phyloP scores from a whole-genome alignment of 1,140 invertebrate genomes.

The Euschistus heros region DNA sequence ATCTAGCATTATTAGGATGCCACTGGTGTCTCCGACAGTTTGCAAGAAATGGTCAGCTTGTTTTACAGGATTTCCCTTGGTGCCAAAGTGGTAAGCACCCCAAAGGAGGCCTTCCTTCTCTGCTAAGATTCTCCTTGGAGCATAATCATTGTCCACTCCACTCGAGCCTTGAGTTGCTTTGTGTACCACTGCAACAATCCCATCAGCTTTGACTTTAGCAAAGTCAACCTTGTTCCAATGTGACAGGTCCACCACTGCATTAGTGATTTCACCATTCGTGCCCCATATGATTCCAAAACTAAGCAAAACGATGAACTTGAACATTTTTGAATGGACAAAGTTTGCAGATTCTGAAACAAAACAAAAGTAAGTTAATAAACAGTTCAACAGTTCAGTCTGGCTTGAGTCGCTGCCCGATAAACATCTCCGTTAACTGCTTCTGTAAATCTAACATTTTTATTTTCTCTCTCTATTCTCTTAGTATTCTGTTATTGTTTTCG shows the following conservation, averaged over 20 bases:
- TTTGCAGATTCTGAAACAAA: too few relatives aligned
- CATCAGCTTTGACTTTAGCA: conserved; percentile 7
- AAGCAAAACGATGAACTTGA: too few relatives aligned
- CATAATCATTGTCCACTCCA: background rate
- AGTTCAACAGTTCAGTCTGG: too few relatives aligned
- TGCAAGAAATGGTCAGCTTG: conserved; percentile 22
- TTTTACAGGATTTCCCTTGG: background rate
- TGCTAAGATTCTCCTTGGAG: background rate
- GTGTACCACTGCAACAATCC: conserved; percentile 20
- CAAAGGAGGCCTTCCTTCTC: conserved; percentile 20
- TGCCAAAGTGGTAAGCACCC: conserved; percentile 24
- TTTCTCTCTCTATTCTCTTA: too few relatives aligned
- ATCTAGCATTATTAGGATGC: conserved; percentile 10
- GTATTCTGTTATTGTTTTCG: too few relatives aligned
- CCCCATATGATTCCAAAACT: too few relatives aligned
- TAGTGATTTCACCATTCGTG: too few relatives aligned
- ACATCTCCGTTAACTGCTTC: too few relatives aligned
- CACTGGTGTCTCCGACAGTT: conserved; percentile 8
- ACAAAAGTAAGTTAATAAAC: too few relatives aligned
- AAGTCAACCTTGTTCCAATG: conserved; percentile 25
- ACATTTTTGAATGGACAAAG: too few relatives aligned
- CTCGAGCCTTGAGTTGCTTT: conserved; percentile 17
- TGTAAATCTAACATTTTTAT: too few relatives aligned
- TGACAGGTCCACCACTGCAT: conserved; percentile 10
- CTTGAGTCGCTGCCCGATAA: too few relatives aligned